phyloP scores from a whole-genome alignment of 1,140 invertebrate species.

The Colletes gigas region DNA sequence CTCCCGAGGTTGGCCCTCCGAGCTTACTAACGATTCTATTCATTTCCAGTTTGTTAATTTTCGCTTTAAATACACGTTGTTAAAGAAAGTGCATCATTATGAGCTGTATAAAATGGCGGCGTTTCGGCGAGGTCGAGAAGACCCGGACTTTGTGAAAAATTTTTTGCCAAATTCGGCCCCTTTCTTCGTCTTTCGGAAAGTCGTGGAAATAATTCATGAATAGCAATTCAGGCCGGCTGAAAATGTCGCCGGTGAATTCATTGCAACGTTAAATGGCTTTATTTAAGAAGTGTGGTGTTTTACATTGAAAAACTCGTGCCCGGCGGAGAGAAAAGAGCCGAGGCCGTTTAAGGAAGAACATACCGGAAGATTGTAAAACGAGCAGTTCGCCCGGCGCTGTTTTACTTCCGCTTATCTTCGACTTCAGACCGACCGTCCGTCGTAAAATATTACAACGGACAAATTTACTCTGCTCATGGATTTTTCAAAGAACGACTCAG shows the following conservation, averaged over 20 bases:
- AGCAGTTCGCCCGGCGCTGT: constrained; percentile 19
- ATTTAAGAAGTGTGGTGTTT: constrained; percentile 18
- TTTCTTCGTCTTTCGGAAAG: not conserved
- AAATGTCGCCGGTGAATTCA: constrained; percentile 27
- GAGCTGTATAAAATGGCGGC: not conserved
- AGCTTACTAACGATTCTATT: constrained; percentile 34
- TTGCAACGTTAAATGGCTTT: constrained; percentile 36
- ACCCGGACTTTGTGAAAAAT: not conserved
- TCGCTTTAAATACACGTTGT: constrained; percentile 29
- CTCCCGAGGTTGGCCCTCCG: not conserved
- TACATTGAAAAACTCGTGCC: constrained; percentile 11
- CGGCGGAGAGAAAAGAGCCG: not conserved
- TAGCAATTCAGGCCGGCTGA: constrained; percentile 20
- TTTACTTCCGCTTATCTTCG: constrained; percentile 34
- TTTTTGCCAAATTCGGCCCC: too few species aligned
- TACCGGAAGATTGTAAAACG: constrained; percentile 34
- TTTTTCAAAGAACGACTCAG: not conserved
- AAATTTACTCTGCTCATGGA: constrained; percentile 16
- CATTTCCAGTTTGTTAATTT: constrained; percentile 19
- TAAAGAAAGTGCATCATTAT: constrained; percentile 29
- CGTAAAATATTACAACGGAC: constrained; percentile 38
- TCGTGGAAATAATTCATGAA: constrained; percentile 27
- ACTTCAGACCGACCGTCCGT: constrained; percentile 23
- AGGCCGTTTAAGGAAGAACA: not conserved
- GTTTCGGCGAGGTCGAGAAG: not conserved